These are phyloP conservation scores for Bombus haemorrhoidalis DNA, from an alignment of 1,140 invertebrate species.

Conservation along the genomic window DNA sequence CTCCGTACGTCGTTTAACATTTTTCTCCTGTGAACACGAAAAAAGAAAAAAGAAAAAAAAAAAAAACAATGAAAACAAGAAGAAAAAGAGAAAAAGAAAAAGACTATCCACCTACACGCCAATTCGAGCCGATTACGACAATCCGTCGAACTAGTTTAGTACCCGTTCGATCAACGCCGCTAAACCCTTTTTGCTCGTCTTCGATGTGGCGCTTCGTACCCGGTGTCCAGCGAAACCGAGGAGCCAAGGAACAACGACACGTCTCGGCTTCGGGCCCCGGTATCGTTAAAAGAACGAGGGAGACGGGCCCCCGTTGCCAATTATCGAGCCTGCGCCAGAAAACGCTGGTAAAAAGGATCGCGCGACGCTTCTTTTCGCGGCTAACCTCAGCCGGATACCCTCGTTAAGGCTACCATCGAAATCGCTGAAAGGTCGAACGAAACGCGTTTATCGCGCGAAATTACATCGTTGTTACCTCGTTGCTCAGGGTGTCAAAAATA, in stretches of 20 bases:
- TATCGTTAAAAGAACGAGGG: constrained; percentile 38
- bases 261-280: background rate
- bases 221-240: background rate
- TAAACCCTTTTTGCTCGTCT: background rate
- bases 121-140: background rate
- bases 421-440: constrained; percentile 57
- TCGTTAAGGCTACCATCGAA: constrained; percentile 60
- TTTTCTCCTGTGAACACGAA: rapidly evolving
- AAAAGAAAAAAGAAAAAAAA: no score
- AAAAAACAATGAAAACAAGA: no score
- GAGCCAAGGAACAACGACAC: background rate
- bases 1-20: background rate
- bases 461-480: constrained; percentile 57
- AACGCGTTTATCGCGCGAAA: constrained; percentile 67
- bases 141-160: background rate
- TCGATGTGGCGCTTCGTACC: background rate
- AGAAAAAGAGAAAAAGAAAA: no score
- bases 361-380: constrained; percentile 36
- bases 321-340: constrained; percentile 59
- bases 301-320: constrained; percentile 45
- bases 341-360: constrained; percentile 64
- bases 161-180: background rate
- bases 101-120: background rate
- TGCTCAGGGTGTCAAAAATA: constrained; percentile 57
- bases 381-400: constrained; percentile 24